Evolutionary conservation across 2,797 vertebrate species (phyloP).

Genomic region (Sylvia borin): DNA sequence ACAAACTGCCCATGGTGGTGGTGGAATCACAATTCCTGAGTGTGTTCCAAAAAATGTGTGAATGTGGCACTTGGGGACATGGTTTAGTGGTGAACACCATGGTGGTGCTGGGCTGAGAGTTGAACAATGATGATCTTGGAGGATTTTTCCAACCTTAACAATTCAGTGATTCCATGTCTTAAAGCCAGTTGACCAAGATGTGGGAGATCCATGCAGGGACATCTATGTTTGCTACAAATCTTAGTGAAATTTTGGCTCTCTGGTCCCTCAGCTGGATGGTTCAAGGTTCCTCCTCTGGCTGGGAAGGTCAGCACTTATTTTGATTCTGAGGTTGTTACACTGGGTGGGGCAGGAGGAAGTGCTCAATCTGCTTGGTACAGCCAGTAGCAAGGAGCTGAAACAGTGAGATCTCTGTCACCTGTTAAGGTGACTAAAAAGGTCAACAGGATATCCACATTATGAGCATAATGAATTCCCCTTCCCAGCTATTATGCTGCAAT

Average conservation of each 20-base stretch:
- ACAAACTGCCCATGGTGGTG: not conserved
- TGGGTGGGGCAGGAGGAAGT: not conserved
- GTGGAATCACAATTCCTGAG: not conserved
- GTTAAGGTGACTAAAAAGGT: not conserved
- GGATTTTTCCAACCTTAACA: not conserved
- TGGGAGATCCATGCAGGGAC: not conserved
- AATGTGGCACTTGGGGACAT: not conserved
- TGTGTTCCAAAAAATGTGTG: not conserved
- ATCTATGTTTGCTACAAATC: not conserved
- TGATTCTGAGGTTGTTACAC: not conserved
- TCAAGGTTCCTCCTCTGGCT: not conserved
- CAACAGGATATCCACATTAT: not conserved
- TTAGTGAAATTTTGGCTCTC: not conserved
- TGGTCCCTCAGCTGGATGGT: not conserved
- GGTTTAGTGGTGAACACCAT: not conserved
- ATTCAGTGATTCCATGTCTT: not conserved
- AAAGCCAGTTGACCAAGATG: not conserved
- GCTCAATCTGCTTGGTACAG: accelerated
- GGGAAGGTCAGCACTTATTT: not conserved
- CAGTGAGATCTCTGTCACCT: not conserved
- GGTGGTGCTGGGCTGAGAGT: not conserved
- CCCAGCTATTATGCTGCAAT: not conserved
- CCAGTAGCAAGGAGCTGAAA: not conserved
- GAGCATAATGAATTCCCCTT: not conserved
- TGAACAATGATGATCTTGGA: not conserved